These are phyloP conservation scores for Philonicus albiceps DNA, from an alignment of 2,888 invertebrate species.

Conservation along the genomic window DNA sequence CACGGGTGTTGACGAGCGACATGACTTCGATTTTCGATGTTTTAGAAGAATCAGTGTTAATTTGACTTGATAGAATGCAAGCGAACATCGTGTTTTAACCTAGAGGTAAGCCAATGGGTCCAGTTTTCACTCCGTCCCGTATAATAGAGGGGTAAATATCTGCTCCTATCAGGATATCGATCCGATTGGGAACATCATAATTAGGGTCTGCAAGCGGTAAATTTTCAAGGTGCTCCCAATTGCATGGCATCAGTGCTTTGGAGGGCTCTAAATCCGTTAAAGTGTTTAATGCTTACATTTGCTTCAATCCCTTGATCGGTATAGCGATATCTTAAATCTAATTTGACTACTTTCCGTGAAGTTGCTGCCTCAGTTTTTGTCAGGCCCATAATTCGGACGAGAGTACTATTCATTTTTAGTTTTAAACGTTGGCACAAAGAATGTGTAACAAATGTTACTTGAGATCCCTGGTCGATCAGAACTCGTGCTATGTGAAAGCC, in stretches of 20 bases:
- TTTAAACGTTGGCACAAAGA: too few species aligned
- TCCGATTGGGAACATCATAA: conserved; percentile 20
- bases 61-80: background rate
- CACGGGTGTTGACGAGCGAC: background rate
- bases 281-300: background rate
- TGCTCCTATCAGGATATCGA: conserved; percentile 42
- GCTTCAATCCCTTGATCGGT: background rate
- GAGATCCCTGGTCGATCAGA: too few species aligned
- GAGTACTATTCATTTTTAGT: background rate
- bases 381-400: background rate
- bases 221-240: background rate
- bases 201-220: conserved; percentile 22
- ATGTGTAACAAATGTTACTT: too few species aligned
- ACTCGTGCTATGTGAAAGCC: too few species aligned
- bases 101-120: background rate
- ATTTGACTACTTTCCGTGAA: background rate
- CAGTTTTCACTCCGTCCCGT: background rate
- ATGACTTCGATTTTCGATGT: background rate
- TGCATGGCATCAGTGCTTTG: background rate
- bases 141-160: conserved; percentile 34
- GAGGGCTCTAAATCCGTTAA: conserved; percentile 31
- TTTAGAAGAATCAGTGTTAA: background rate
- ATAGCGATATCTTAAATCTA: background rate
- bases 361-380: background rate
- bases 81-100: background rate